Base-by-base conservation (phyloP, 1,140 invertebrate genomes). In the Temnothorax longispinosus region DNA sequence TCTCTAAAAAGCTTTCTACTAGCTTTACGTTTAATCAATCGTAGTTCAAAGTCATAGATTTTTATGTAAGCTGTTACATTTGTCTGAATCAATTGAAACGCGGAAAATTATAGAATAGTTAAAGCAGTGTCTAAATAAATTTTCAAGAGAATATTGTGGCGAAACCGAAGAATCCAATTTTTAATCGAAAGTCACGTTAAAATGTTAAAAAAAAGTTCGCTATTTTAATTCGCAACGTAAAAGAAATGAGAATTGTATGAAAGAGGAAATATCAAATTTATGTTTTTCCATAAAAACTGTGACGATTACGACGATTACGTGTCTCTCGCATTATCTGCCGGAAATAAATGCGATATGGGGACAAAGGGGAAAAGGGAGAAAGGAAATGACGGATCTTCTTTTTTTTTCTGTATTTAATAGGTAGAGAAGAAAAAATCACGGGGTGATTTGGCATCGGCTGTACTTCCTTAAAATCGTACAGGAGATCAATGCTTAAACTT, bases 391-490 rank as follows among this genome's bases (percentile, higher is more conserved):
- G 38, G 56, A 54, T 56, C 8, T 89, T 58, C 35, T 56, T 82
- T 82, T 82, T 32, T 82, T 60, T 58, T 58, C 74, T 85, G 64
- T 21, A 47, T 84, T 74, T 58, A 47, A 60, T 32, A 65, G 56
- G 58, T 65, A 87, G 52, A 77, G 35, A 85, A 88, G 62, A 86
- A 81, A 82, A 85, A 86, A 71, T 90, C 87, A 84, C 65, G 81
- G 75, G 71, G 80, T 92, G 93, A 94, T 94, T 94, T 94, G 94
- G 93, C 94, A 94, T 94, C 93, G 93, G 94, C 93, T 94, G 93
- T 94, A 94, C 94, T 92, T 91, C 89, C 88, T 85, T 90, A 87
- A 91, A 87, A 38, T 93, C 88, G 93, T 94, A 94, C 93, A 94
- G 93, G 93, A 94, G 94, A 94, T 94, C 94, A 94, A 94, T 94